phyloP scores from a whole-genome alignment of 1,140 invertebrate species.

The Diprion similis region DNA sequence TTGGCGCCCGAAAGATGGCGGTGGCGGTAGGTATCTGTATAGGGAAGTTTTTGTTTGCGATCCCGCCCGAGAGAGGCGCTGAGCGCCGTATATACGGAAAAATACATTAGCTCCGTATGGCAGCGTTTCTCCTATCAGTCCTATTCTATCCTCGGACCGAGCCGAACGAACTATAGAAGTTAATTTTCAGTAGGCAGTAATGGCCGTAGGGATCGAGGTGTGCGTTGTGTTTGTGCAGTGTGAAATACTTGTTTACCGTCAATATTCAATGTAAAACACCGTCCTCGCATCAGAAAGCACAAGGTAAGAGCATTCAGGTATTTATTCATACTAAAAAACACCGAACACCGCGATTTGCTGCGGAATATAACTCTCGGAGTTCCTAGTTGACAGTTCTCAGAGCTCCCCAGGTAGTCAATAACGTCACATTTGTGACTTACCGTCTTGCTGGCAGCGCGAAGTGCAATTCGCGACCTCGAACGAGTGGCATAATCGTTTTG shows the following conservation, averaged over 20 bases:
- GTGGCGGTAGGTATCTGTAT: no score
- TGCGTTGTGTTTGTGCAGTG: conserved; percentile 29
- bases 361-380: background rate
- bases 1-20: no score
- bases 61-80: no score
- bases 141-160: no score
- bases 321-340: background rate
- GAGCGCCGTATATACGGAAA: no score
- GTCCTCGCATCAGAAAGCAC: background rate
- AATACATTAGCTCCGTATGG: no score
- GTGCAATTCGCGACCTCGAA: no score
- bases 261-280: conserved; percentile 19
- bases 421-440: background rate
- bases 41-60: no score
- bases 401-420: background rate
- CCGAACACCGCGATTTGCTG: background rate
- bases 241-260: conserved; percentile 39
- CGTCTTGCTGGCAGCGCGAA: no score
- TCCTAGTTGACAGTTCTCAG: conserved; percentile 4
- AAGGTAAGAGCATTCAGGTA: background rate
- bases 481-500: background rate
- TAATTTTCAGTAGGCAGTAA: conserved; percentile 35
- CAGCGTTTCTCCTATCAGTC: no score
- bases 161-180: no score
- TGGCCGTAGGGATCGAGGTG: conserved; percentile 44